phyloP scores from a whole-genome alignment of 2,888 invertebrate species.

The Encarsia formosa region DNA sequence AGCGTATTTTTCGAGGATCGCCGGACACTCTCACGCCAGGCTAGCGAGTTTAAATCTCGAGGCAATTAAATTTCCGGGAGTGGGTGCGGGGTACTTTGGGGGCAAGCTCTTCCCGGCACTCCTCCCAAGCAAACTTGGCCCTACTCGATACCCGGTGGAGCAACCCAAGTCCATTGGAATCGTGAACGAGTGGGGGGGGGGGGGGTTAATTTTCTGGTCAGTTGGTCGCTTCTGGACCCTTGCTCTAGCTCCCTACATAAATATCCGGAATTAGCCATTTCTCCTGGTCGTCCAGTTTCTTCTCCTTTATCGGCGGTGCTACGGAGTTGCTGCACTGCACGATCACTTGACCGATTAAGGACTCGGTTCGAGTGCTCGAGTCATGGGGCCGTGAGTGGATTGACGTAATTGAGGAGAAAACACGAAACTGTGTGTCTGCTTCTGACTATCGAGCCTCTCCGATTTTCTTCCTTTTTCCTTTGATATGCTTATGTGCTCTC shows the following conservation, averaged over 20 bases:
- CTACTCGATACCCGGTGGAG: constrained; percentile 29
- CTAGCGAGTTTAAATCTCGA: constrained; percentile 22
- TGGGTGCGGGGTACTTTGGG: constrained; percentile 7
- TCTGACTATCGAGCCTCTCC: constrained; percentile 2
- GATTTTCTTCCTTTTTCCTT: neutral
- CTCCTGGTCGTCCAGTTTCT: constrained; percentile 38
- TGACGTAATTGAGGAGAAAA: constrained; percentile 52
- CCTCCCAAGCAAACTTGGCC: constrained; percentile 13
- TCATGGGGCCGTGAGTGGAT: constrained; percentile 47
- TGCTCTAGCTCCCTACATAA: constrained; percentile 51
- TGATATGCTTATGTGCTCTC: too few species aligned
- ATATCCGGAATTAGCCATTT: constrained; percentile 54
- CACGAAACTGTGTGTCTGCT: constrained; percentile 42
- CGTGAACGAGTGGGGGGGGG: too few species aligned
- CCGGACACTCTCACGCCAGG: neutral
- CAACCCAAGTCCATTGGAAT: constrained; percentile 46
- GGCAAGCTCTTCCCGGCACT: constrained; percentile 10
- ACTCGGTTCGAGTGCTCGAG: constrained; percentile 44
- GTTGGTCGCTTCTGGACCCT: constrained; percentile 51
- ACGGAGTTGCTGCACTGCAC: constrained; percentile 39
- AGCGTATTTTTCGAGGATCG: too few species aligned
- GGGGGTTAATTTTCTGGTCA: constrained; percentile 54
- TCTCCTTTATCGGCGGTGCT: constrained; percentile 20
- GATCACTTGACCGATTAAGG: constrained; percentile 53
- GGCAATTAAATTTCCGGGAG: constrained; percentile 27